Evolutionary conservation across 2,113 vertebrate genomes (phyloP), one percentile per base, ranked within the genome.

Genomic region (Corythornis vintsioides): DNA sequence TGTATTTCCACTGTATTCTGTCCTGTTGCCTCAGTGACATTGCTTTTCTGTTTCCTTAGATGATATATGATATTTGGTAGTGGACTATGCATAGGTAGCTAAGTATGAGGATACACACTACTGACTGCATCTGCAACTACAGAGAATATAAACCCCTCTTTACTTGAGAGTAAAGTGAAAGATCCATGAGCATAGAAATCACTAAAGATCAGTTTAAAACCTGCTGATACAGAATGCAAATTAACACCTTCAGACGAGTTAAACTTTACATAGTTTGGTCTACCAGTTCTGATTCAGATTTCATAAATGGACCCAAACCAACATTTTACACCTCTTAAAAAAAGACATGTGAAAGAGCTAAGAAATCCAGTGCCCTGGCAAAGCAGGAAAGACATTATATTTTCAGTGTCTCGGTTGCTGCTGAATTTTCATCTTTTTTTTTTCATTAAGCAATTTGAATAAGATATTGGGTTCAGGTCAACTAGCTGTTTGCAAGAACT

Each of bases 221-320:
- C 17, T 48, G 19, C 17, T 82, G 61, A 56, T 82, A 35, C 3
- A 59, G 50, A 82, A 92, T 55, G 47, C 28, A 83, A 81, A 94
- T 86, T 94, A 60, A 92, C 55, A 90, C 74, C 59, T 89, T 84
- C 84, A 52, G 59, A 66, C 64, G 64, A 60, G 57, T 81, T 85
- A 70, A 85, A 71, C 29, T 91, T 94, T 55, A 50, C 22, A 59
- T 63, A 74, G 89, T 59, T 90, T 94, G 21, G 90, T 94, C 95
- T 96, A 89, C 42, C 89, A 93, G 82, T 87, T 93, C 71, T 91
- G 71, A 90, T 70, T 89, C 87, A 93, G 64, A 85, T 89, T 82
- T 88, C 55, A 60, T 80, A 94, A 93, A 89, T 83, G 81, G 86
- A 87, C 84, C 64, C 67, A 85, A 82, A 89, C 10, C 66, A 93